These are phyloP conservation scores for Rhea pennata DNA, from an alignment of 2,113 vertebrate species.

Conservation along the genomic window DNA sequence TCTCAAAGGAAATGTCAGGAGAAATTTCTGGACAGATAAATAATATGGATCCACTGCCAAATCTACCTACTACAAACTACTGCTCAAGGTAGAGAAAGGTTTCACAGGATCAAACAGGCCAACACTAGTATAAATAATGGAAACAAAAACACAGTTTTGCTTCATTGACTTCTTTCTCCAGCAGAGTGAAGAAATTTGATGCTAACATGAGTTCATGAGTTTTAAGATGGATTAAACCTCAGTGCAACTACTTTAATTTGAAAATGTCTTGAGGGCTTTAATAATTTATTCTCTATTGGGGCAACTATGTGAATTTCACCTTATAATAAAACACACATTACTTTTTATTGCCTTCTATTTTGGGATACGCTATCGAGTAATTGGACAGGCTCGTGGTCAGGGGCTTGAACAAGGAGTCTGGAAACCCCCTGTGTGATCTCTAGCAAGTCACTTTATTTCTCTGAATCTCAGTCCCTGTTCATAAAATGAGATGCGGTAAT, in stretches of 20 bases:
- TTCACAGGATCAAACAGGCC: neutral
- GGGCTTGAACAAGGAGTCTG: neutral
- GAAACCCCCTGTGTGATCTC: neutral
- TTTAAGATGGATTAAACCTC: neutral
- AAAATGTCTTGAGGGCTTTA: neutral
- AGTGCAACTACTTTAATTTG: neutral
- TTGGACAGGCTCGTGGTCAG: neutral
- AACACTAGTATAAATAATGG: neutral
- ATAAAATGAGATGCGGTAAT: neutral
- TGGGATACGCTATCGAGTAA: neutral
- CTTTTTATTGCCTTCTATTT: neutral
- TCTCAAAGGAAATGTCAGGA: neutral
- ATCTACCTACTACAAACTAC: neutral
- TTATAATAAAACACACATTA: neutral
- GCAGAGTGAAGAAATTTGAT: neutral
- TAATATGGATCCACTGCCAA: neutral
- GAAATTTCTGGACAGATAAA: neutral
- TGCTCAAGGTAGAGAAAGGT: neutral
- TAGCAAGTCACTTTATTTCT: neutral
- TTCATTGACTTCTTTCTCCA: neutral
- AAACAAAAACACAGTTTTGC: neutral
- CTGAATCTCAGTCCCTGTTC: neutral
- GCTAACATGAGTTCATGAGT: neutral
- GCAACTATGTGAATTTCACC: rapidly evolving
- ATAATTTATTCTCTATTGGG: neutral